phyloP scores from a whole-genome alignment of 2,888 invertebrate species.

The Celastrina argiolus region DNA sequence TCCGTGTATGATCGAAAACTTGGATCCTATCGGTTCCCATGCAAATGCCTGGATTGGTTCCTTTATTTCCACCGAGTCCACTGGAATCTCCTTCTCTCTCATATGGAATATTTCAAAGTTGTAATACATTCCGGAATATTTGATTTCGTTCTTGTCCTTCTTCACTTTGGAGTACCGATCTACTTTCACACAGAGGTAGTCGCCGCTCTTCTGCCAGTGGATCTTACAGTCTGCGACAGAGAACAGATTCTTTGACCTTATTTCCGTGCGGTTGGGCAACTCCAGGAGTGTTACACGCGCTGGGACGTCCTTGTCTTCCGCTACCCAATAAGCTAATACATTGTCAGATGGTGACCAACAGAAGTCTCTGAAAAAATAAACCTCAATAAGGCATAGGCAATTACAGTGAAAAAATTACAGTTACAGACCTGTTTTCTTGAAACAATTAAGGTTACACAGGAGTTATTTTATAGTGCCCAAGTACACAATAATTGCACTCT shows the following conservation, averaged over 20 bases:
- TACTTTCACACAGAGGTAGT: conserved; percentile 97
- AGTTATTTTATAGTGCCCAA: too few species aligned
- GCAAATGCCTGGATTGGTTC: conserved; percentile 95
- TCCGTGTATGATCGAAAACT: conserved; percentile 98
- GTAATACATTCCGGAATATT: conserved; percentile 97
- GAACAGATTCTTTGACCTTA: conserved; percentile 96
- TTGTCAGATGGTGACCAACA: conserved; percentile 99
- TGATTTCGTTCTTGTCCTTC: conserved; percentile 94
- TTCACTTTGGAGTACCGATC: conserved; percentile 90
- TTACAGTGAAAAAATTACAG: too few species aligned
- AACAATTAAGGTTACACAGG: too few species aligned
- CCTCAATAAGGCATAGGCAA: background rate
- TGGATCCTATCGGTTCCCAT: conserved; percentile 98
- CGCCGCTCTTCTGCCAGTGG: conserved; percentile 99
- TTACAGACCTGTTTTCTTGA: too few species aligned
- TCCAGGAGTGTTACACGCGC: conserved; percentile 95
- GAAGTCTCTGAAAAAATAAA: conserved; percentile 83
- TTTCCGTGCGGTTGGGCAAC: conserved; percentile 92
- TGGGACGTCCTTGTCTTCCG: conserved; percentile 97
- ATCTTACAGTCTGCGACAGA: conserved; percentile 99
- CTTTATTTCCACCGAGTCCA: conserved; percentile 97
- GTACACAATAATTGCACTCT: too few species aligned
- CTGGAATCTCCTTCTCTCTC: conserved; percentile 97
- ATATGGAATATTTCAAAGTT: conserved; percentile 99
- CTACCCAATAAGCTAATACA: conserved; percentile 98